Percentiles rank a stretch among this genome's conserved stretches.
These are phyloP conservation scores for Nudaria mundana DNA, from an alignment of 2,888 invertebrate genomes.

Conservation along the genomic window DNA sequence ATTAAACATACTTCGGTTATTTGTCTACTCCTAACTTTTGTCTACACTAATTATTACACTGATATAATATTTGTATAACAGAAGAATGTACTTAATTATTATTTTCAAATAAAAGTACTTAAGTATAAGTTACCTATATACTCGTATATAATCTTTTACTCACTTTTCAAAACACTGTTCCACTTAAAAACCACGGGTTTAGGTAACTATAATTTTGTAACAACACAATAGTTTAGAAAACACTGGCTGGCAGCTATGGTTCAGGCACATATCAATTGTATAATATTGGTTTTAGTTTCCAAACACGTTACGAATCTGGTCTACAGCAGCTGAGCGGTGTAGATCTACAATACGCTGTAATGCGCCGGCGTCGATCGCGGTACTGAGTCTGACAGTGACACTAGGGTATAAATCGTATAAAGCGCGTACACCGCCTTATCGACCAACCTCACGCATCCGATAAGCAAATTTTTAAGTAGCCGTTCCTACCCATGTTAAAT, in stretches of 20 bases:
- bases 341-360: constrained; percentile 35
- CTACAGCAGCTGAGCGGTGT: constrained; percentile 20
- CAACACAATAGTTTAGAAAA: constrained; percentile 63
- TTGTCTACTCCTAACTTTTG: no score
- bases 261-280: constrained; percentile 57
- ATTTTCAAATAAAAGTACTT: no score
- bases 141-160: no score
- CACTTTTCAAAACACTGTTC: constrained; percentile 18
- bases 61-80: no score
- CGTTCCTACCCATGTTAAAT: constrained; percentile 20
- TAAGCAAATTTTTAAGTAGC: constrained; percentile 55
- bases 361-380: constrained; percentile 59
- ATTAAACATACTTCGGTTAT: no score
- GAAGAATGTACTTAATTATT: no score
- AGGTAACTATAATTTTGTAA: constrained; percentile 52
- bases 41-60: no score
- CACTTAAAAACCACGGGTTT: constrained; percentile 43
- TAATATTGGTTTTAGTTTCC: constrained; percentile 53
- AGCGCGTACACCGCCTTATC: constrained; percentile 62
- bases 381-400: no score
- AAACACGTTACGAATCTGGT: constrained; percentile 38
- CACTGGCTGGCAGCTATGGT: constrained; percentile 45
- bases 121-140: no score
- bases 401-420: constrained; percentile 46
- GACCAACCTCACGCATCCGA: constrained; percentile 59